Evolutionary conservation across 2,888 invertebrate genomes (phyloP).

Genomic region (Megalurothrips usitatus): DNA sequence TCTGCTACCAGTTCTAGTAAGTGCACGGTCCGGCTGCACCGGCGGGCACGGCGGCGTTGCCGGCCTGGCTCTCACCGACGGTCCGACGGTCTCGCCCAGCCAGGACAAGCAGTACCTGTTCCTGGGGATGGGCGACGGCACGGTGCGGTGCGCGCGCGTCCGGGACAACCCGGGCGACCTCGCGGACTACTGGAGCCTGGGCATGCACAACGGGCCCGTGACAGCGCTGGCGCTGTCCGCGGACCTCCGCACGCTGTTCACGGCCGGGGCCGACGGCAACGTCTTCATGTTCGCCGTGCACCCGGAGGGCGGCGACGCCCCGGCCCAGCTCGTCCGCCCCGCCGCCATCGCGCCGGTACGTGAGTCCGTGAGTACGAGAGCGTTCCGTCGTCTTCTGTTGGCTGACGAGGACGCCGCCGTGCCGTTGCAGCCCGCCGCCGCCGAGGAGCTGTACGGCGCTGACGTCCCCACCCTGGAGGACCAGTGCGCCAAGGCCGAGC

Average conservation of each 20-base stretch:
- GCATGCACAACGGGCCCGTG: not conserved
- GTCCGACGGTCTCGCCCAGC: not conserved
- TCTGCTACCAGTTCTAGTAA: not conserved
- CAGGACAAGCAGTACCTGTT: not conserved
- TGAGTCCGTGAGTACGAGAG: too few species aligned
- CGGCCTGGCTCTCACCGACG: too few species aligned
- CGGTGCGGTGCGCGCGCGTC: not conserved
- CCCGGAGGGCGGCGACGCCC: constrained; percentile 4
- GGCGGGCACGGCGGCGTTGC: too few species aligned
- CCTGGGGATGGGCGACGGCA: constrained; percentile 12
- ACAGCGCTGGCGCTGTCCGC: not conserved
- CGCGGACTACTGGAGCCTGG: not conserved
- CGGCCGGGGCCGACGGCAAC: not conserved
- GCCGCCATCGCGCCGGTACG: not conserved
- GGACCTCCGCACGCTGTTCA: not conserved
- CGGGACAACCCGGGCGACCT: not conserved
- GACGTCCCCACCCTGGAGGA: constrained; percentile 15
- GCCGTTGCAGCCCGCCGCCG: not conserved
- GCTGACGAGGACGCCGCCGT: too few species aligned
- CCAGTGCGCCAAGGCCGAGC: constrained; percentile 13
- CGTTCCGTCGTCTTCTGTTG: too few species aligned
- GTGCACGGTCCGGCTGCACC: not conserved
- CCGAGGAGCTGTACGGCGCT: constrained; percentile 10
- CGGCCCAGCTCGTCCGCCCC: not conserved
- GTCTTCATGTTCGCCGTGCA: constrained; percentile 13